Evolutionary conservation across 2,797 vertebrate species (phyloP).

Genomic region (Gorsachius magnificus): DNA sequence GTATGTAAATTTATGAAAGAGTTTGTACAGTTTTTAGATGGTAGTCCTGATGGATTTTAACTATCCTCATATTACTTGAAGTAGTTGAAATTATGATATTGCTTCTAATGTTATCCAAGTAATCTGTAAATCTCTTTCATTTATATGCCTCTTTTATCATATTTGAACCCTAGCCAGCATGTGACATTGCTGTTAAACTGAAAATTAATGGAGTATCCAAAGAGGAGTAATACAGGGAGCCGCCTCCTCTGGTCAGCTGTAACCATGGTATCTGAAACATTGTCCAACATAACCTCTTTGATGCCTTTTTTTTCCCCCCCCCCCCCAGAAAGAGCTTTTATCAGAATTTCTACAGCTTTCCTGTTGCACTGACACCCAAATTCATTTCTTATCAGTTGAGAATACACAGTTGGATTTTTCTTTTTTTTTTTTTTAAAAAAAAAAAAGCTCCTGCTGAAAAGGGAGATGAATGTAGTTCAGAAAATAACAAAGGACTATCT

Average conservation of each 20-base stretch:
- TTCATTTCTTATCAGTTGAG: slow-evolving; percentile 28
- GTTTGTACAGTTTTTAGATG: not conserved
- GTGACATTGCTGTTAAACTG: not conserved
- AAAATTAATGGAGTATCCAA: not conserved
- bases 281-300: not conserved
- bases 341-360: slow-evolving; percentile 11
- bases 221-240: not conserved
- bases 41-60: not conserved
- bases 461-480: slow-evolving; percentile 45
- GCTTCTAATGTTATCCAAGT: not conserved
- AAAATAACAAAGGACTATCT: slow-evolving; percentile 52
- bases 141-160: not conserved
- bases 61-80: not conserved
- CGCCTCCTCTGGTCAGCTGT: not conserved
- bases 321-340: not conserved
- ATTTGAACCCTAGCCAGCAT: not conserved
- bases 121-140: not conserved
- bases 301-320: not conserved
- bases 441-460: not conserved
- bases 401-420: slow-evolving; percentile 31
- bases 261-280: not conserved
- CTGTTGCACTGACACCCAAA: slow-evolving; percentile 16
- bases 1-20: not conserved
- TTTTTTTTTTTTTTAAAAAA: not conserved
- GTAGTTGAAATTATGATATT: not conserved